Percentiles rank a stretch among this genome's conserved stretches.
These are phyloP conservation scores for Stegana nigrithorax DNA, from an alignment of 2,888 invertebrate species.

Conservation along the genomic window DNA sequence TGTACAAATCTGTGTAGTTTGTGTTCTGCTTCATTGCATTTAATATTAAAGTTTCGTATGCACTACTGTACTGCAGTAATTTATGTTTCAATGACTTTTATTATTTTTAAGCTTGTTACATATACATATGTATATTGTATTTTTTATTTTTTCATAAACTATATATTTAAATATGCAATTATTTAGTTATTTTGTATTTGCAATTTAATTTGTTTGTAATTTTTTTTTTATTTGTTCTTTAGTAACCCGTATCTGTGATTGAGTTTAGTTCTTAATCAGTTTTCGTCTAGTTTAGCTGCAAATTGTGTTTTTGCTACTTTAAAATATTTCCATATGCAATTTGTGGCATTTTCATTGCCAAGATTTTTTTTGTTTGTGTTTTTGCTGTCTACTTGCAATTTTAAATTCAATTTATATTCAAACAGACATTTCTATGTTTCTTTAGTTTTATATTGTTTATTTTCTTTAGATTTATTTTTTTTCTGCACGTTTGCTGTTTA, in stretches of 20 bases:
- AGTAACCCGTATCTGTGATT: slow-evolving; percentile 9
- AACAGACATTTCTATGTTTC: not conserved
- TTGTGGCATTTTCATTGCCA: not conserved
- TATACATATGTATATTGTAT: slow-evolving; percentile 17
- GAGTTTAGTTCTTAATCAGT: slow-evolving; percentile 20
- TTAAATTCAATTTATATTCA: not conserved
- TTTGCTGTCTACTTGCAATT: not conserved
- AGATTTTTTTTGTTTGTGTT: not conserved
- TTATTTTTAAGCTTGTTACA: slow-evolving; percentile 18
- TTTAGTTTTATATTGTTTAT: not conserved
- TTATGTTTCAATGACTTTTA: slow-evolving; percentile 20
- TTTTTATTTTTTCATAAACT: slow-evolving; percentile 11
- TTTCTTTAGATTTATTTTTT: no score
- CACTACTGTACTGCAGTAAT: no score
- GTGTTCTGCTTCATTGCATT: not conserved
- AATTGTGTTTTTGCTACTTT: no score
- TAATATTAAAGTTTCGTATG: no score
- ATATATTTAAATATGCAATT: slow-evolving; percentile 10
- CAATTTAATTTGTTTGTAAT: slow-evolving; percentile 26
- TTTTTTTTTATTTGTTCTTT: not conserved
- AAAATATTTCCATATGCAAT: not conserved
- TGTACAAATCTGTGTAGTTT: not conserved
- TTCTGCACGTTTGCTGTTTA: not conserved
- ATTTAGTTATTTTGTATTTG: slow-evolving; percentile 24
- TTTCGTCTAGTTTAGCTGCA: slow-evolving; percentile 15